Evolutionary conservation across 2,888 invertebrate genomes (phyloP), one percentile per base, ranked within the genome.

Genomic region (Polymixis flavicincta): DNA sequence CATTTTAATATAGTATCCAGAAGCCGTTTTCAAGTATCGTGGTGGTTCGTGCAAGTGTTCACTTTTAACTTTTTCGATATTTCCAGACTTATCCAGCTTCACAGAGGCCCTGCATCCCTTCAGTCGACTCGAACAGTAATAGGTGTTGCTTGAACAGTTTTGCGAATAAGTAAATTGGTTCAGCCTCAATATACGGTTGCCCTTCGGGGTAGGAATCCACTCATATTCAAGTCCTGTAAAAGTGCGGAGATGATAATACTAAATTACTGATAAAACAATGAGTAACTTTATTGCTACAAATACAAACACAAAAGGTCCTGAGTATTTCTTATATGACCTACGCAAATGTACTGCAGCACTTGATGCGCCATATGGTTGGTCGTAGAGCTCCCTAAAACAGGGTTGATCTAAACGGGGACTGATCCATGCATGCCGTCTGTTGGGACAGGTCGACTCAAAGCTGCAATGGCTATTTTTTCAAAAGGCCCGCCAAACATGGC

Each of bases 91-190:
- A 13, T 54, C 74, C 13, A 74, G 37, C 55, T 57, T 74, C n/a
- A 74, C 74, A 1, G 50, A 5, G 5, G 66, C 76, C 50, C 42
- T 74, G 28, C 74, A 74, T 65, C 74, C 74, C 6, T 37, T 37
- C 22, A 19, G 2, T 48, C 19, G 76, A 17, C 55, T 76, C 37
- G 74, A 74, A 42, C 74, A 74, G 28, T 52, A 60, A 25, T 13
- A 77, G 2, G 2, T 68, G 32, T 25, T 25, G 7, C 19, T 42
- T 7, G 1, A 54, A 54, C 19, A n/a, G n/a, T 61, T 11, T 54
- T 61, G 77, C 8, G 60, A 61, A 50, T 78, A 78, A 0, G 70
- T 69, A 28, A 37, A 78, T 2, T 55, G n/a, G 28, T 68, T 68
- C 22, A 78, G 2, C 68, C 68, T 68, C 14, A 74, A 50, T 8